Conservation (phyloP, 1,140 invertebrate genomes). For the Drosophila virilis region DNA sequence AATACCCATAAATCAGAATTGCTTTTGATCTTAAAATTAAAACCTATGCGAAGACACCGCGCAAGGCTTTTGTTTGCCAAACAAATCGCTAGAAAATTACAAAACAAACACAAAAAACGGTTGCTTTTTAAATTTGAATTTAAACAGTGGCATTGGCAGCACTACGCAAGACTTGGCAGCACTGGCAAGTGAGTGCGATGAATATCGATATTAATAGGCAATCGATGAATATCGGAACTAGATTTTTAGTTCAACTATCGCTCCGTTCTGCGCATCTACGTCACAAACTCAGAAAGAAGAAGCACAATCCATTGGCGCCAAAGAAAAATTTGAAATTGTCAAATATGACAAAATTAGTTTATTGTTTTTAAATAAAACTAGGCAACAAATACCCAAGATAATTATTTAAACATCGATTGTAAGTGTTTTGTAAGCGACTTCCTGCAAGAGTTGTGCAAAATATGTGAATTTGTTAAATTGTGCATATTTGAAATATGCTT, state of each 20-base stretch:
- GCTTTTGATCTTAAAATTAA: no score
- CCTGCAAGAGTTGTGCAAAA: no score
- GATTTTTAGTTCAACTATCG: neutral
- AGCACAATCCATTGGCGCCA: neutral
- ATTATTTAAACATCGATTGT: no score
- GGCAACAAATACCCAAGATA: neutral
- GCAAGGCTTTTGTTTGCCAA: neutral
- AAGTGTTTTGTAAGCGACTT: no score
- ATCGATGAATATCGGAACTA: neutral
- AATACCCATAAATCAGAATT: no score
- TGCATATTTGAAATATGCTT: no score
- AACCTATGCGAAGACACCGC: no score
- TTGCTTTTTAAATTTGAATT: neutral
- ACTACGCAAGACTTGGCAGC: neutral
- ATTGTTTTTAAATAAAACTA: neutral
- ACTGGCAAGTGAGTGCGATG: neutral
- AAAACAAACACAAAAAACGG: neutral
- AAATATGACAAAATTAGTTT: neutral
- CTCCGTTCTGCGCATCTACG: neutral
- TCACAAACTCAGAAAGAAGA: neutral
- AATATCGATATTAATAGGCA: neutral
- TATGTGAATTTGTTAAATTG: no score
- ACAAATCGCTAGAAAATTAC: conserved; percentile 32
- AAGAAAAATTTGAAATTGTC: neutral
- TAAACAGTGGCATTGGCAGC: neutral